A percentile compares a stretch with the other conserved stretches of the same genome.
Evolutionary conservation across 2,113 vertebrate species (phyloP).

Genomic region (Nesogale talazaci): DNA sequence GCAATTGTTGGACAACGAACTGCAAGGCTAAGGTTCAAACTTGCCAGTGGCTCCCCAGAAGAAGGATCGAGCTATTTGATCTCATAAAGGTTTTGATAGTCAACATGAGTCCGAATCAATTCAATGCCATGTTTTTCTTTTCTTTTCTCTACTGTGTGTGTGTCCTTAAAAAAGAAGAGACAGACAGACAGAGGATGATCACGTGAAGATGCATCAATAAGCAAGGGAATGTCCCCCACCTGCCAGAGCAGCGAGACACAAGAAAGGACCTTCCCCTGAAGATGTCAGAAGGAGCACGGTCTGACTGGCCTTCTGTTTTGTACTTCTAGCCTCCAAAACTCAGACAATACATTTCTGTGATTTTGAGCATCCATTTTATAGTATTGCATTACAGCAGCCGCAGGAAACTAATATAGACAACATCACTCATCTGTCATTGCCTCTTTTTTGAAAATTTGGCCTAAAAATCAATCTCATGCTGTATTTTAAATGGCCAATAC

Average conservation of each 20-base stretch:
- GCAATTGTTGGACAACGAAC: too few species aligned
- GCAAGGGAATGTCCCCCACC: background rate
- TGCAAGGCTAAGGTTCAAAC: too few species aligned
- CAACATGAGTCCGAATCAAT: too few species aligned
- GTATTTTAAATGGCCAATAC: background rate
- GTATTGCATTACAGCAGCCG: background rate
- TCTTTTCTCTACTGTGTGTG: too few species aligned
- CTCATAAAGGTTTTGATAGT: too few species aligned
- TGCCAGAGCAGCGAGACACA: background rate
- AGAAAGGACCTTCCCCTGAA: background rate
- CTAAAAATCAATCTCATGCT: background rate
- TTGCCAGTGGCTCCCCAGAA: too few species aligned
- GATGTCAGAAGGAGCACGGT: background rate
- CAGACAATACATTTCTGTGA: background rate
- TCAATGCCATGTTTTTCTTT: too few species aligned
- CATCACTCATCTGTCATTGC: too few species aligned
- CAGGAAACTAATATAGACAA: background rate
- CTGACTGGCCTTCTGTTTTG: background rate
- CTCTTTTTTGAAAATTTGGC: background rate
- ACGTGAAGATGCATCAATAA: background rate
- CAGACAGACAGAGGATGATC: background rate
- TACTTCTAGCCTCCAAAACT: background rate
- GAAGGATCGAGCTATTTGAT: too few species aligned
- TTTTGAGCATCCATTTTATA: background rate
- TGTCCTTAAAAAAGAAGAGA: background rate